Conservation (phyloP, 2,797 vertebrate species). For the Pangasius mekongensis region DNA sequence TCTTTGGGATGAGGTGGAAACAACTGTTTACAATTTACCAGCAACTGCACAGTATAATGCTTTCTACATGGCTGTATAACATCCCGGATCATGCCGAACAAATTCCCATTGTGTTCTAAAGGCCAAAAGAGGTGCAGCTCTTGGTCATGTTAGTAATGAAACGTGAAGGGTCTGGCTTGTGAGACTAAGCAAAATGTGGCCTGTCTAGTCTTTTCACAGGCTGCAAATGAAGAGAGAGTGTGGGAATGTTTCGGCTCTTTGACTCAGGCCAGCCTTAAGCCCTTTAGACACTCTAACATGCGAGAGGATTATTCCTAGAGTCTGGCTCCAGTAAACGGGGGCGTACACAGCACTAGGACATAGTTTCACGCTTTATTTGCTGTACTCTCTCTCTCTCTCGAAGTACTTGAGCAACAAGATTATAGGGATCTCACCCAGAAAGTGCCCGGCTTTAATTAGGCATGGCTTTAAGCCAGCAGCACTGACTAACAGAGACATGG, state of each 20-base stretch:
- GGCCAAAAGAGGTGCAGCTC: background rate
- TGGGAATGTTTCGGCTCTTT: background rate
- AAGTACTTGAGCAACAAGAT: conserved; percentile 14
- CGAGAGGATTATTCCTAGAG: conserved; percentile 9
- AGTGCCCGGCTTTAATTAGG: background rate
- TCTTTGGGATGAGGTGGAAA: background rate
- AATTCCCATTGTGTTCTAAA: background rate
- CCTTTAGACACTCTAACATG: background rate
- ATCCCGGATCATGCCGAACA: background rate
- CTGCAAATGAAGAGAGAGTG: background rate
- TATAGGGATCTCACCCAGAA: background rate
- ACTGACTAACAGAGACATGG: background rate
- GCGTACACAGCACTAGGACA: background rate
- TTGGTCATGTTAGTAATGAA: background rate
- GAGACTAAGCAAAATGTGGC: background rate
- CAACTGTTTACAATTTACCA: conserved; percentile 9
- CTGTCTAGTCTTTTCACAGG: background rate
- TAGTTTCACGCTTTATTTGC: conserved; percentile 17
- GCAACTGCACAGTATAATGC: background rate
- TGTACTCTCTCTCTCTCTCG: background rate
- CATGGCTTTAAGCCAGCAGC: background rate
- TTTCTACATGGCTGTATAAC: background rate
- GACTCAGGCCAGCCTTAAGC: background rate
- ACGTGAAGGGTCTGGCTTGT: background rate
- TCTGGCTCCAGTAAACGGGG: background rate